Evolutionary conservation across 2,888 invertebrate species (phyloP).

Genomic region (Thumatha senex): DNA sequence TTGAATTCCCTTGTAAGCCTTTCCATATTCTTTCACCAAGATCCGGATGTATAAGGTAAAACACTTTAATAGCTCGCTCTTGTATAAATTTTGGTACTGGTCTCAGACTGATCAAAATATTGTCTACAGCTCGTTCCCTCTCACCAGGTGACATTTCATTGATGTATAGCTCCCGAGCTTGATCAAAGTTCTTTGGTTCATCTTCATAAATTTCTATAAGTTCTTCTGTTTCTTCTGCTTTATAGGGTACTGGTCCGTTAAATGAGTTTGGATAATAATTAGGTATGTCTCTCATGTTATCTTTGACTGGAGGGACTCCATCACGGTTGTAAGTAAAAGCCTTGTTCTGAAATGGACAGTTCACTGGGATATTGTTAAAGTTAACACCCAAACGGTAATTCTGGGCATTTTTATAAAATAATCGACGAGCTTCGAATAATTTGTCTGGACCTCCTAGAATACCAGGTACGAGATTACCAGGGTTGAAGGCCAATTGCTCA

Average conservation of each 20-base stretch:
- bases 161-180: constrained; percentile 90
- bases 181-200: constrained; percentile 93
- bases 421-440: constrained; percentile 92
- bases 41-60: constrained; percentile 89
- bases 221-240: constrained; percentile 78
- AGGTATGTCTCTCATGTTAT: constrained; percentile 93
- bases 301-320: constrained; percentile 88
- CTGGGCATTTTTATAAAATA: constrained; percentile 95
- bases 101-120: constrained; percentile 75
- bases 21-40: constrained; percentile 83
- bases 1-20: constrained; percentile 34
- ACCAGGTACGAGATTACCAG: constrained; percentile 94
- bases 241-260: constrained; percentile 88
- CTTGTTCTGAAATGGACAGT: constrained; percentile 91
- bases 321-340: constrained; percentile 92
- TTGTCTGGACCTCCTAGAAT: constrained; percentile 96
- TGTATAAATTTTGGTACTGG: constrained; percentile 27
- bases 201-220: constrained; percentile 85
- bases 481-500: constrained; percentile 94
- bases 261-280: constrained; percentile 98
- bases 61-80: constrained; percentile 88
- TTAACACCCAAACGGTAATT: constrained; percentile 93
- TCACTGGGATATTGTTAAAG: constrained; percentile 94
- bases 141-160: constrained; percentile 88
- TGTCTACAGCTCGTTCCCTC: constrained; percentile 88